Conservation (phyloP, 1,140 invertebrate species). For the Medauroidea extradentata region DNA sequence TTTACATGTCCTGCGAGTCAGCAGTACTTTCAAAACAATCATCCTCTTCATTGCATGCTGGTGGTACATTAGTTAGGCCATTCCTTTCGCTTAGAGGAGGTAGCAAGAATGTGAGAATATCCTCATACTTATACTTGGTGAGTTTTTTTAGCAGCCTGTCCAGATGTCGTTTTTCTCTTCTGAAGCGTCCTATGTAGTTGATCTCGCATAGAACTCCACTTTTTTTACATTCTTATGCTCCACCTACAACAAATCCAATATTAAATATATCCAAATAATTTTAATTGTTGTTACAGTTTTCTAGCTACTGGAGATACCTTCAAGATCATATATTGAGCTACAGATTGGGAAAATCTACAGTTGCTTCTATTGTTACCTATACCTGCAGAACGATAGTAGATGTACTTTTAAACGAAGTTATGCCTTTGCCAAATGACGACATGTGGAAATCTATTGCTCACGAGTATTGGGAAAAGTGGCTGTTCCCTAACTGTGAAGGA, state of each 20-base stretch:
- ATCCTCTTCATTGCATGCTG: slow-evolving; percentile 6
- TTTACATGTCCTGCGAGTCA: too few relatives aligned
- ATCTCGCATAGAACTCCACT: slow-evolving; percentile 19
- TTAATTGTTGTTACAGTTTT: slow-evolving; percentile 11
- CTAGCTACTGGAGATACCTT: slow-evolving; percentile 16
- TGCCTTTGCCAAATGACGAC: slow-evolving; percentile 8
- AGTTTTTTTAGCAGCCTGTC: slow-evolving; percentile 10
- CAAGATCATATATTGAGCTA: slow-evolving; percentile 17
- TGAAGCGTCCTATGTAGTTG: slow-evolving; percentile 14
- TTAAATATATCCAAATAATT: not conserved
- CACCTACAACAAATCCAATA: slow-evolving; percentile 6
- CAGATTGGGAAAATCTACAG: slow-evolving; percentile 13
- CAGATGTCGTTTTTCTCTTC: slow-evolving; percentile 18
- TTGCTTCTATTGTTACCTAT: slow-evolving; percentile 10
- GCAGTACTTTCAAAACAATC: slow-evolving; percentile 1
- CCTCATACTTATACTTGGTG: slow-evolving; percentile 17
- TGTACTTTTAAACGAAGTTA: slow-evolving; percentile 10
- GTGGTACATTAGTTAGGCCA: slow-evolving; percentile 13
- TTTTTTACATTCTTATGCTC: slow-evolving; percentile 18
- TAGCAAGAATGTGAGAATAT: slow-evolving; percentile 11
- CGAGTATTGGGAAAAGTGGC: slow-evolving; percentile 7
- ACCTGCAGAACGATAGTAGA: slow-evolving; percentile 3
- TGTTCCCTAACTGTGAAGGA: slow-evolving; percentile 6
- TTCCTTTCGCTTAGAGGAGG: slow-evolving; percentile 10
- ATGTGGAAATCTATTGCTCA: not conserved